Percentiles rank a stretch among this genome's conserved stretches.
These are phyloP conservation scores for Enhydra lutris DNA, from an alignment of 2,113 vertebrate species.

Conservation along the genomic window DNA sequence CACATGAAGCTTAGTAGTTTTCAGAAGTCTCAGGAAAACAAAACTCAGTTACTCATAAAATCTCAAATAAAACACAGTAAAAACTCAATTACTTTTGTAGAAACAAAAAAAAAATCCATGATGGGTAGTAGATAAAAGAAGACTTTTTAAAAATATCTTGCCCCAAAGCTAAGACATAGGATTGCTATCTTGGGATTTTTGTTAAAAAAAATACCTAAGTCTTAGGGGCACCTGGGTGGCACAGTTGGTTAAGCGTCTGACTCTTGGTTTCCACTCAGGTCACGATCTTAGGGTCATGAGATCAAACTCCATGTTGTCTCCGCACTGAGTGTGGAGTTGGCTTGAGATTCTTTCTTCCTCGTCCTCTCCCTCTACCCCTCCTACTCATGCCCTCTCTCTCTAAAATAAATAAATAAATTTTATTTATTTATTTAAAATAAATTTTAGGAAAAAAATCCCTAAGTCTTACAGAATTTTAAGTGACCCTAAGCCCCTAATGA, in stretches of 20 bases:
- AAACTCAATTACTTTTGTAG: not conserved
- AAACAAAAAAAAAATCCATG: not conserved
- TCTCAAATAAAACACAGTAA: not conserved
- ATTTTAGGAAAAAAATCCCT: not conserved
- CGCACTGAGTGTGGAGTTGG: not conserved
- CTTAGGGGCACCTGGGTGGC: not conserved
- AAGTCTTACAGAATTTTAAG: not conserved
- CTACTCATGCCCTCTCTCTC: not conserved
- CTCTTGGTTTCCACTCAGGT: not conserved
- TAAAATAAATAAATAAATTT: not conserved
- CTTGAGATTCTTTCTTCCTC: not conserved
- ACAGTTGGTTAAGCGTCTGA: not conserved
- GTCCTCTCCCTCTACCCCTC: not conserved
- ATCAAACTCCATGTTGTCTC: not conserved
- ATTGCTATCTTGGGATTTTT: not conserved
- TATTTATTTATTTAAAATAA: not conserved
- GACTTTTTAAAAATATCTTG: not conserved
- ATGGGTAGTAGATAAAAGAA: not conserved
- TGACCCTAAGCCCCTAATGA: not conserved
- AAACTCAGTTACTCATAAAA: not conserved
- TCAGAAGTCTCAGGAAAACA: conserved; percentile 14
- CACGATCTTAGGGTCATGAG: not conserved
- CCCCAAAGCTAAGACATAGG: not conserved
- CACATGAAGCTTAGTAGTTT: not conserved
- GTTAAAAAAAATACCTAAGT: not conserved